Percentiles rank a stretch among this genome's conserved stretches.
phyloP scores from a whole-genome alignment of 2,113 vertebrate species.

The Dipodomys stephensi region DNA sequence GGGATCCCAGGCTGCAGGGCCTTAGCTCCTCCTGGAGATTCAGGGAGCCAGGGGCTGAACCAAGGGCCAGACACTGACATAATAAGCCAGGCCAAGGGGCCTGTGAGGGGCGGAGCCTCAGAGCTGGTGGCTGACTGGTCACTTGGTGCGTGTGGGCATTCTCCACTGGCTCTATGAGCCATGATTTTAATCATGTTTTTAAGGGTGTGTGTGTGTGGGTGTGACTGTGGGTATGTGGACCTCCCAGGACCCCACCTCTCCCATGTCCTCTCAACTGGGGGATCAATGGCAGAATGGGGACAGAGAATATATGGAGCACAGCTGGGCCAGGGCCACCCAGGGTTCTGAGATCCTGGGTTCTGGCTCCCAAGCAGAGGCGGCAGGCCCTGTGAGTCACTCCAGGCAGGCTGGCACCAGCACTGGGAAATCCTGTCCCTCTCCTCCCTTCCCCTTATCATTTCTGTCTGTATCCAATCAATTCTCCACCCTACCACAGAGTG shows the following conservation, averaged over 20 bases:
- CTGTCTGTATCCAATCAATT: background rate
- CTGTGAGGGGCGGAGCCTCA: background rate
- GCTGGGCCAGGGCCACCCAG: background rate
- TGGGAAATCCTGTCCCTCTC: constrained; percentile 76
- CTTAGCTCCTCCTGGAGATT: too few relatives aligned
- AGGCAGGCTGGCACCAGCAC: constrained; percentile 49
- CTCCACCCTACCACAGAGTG: background rate
- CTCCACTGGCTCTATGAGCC: too few relatives aligned
- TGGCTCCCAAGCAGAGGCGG: background rate
- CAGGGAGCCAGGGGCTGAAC: background rate
- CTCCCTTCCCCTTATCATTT: constrained; percentile 13
- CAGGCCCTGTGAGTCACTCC: constrained; percentile 69
- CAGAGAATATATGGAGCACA: background rate
- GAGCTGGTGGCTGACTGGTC: background rate
- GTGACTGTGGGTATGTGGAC: too few relatives aligned
- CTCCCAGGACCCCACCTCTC: background rate
- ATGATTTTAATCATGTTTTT: background rate
- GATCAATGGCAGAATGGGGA: background rate
- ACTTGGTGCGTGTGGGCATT: too few relatives aligned
- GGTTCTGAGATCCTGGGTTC: background rate
- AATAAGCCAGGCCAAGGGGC: background rate
- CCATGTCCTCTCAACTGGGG: rapidly evolving
- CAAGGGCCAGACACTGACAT: background rate
- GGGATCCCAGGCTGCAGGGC: background rate
- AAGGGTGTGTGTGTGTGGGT: too few relatives aligned